A percentile compares a stretch with the other conserved stretches of the same genome.
These are phyloP conservation scores for Ctenodactylus gundi DNA, from an alignment of 2,113 vertebrate genomes.

Conservation along the genomic window DNA sequence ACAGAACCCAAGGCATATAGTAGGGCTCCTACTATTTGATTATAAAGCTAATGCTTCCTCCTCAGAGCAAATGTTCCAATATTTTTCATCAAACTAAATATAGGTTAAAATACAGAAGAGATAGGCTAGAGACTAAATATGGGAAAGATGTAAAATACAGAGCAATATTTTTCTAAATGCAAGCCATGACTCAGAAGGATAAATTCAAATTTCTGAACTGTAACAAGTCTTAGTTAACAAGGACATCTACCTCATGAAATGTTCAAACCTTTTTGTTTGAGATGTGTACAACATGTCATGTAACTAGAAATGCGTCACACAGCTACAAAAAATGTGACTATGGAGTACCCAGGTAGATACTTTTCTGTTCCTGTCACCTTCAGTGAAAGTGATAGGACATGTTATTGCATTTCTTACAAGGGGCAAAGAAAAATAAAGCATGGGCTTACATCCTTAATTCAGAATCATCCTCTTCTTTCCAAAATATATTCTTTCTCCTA, in stretches of 20 bases:
- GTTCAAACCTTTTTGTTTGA: background rate
- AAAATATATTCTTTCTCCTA: background rate
- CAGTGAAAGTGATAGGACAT: background rate
- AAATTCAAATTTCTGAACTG: constrained; percentile 7
- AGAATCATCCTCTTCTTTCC: constrained; percentile 36
- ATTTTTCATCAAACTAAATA: constrained; percentile 36
- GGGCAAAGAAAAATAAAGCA: background rate
- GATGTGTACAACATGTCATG: background rate
- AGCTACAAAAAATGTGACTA: background rate
- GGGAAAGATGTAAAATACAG: background rate
- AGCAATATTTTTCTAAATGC: constrained; percentile 22
- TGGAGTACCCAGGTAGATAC: background rate
- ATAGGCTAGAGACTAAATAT: background rate
- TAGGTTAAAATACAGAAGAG: constrained; percentile 1
- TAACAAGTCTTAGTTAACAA: background rate
- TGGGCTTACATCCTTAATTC: constrained; percentile 25
- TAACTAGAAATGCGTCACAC: background rate
- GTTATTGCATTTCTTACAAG: background rate
- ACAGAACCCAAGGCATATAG: background rate
- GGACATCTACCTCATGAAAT: constrained; percentile 1
- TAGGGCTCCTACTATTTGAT: background rate
- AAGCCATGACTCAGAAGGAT: background rate
- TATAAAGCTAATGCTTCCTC: background rate
- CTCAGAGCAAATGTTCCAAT: background rate
- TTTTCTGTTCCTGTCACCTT: background rate